These are phyloP conservation scores for Talpa occidentalis DNA, from an alignment of 2,113 vertebrate genomes.

Conservation along the genomic window DNA sequence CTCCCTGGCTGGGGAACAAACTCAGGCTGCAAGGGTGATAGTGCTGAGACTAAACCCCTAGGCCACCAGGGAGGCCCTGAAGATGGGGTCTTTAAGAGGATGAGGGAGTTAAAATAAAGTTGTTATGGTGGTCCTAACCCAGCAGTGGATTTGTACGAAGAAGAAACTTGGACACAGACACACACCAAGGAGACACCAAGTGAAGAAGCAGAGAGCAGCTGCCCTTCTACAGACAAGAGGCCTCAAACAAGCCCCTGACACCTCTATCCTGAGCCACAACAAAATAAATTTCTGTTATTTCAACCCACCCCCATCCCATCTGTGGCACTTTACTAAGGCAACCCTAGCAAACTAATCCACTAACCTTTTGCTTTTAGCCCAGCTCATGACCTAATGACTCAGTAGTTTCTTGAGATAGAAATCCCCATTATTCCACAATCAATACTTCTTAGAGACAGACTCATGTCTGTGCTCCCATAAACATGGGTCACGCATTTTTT, in stretches of 20 bases:
- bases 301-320: background rate
- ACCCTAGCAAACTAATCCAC: background rate
- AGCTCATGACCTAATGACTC: background rate
- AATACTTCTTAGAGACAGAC: background rate
- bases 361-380: background rate
- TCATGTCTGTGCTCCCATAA: background rate
- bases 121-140: background rate
- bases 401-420: background rate
- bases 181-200: no score
- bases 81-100: no score
- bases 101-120: background rate
- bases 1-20: no score
- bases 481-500: background rate
- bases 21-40: no score
- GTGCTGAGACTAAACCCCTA: no score
- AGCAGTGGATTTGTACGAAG: background rate
- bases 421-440: background rate
- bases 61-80: no score
- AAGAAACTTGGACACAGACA: background rate
- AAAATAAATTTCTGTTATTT: background rate
- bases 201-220: background rate
- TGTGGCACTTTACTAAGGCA: background rate
- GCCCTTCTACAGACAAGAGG: background rate
- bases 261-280: background rate
- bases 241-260: background rate